A percentile compares a stretch with the other conserved stretches of the same genome.
Conservation (phyloP, 2,113 vertebrate genomes). For the Chloebia gouldiae region DNA sequence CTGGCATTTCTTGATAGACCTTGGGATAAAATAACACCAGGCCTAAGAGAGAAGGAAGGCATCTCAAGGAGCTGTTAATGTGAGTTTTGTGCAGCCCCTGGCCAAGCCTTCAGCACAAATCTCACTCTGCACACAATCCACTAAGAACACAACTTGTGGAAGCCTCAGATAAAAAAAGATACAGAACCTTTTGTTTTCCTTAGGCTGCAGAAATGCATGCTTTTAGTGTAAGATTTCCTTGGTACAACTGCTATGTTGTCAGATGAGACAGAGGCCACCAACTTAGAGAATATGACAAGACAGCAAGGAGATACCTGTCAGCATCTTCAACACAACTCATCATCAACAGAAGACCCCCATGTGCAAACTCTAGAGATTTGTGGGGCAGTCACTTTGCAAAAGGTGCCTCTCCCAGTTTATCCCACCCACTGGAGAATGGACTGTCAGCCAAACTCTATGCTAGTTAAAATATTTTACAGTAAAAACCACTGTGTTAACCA, state of each 20-base stretch:
- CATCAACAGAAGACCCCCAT: not conserved
- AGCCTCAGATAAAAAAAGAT: not conserved
- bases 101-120: not conserved
- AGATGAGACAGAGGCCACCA: not conserved
- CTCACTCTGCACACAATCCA: not conserved
- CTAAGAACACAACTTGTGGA: not conserved
- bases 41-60: not conserved
- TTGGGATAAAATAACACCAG: not conserved
- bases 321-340: not conserved
- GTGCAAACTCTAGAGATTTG: not conserved
- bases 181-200: not conserved
- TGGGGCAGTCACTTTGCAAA: not conserved
- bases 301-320: not conserved
- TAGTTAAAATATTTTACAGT: not conserved
- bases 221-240: not conserved
- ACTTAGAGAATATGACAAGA: not conserved
- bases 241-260: not conserved
- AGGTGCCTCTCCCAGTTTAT: not conserved
- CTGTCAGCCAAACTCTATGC: not conserved
- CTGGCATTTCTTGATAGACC: not conserved
- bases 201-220: not conserved
- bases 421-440: not conserved
- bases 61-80: not conserved
- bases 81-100: not conserved
- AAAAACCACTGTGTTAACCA: fast-evolving